Conservation (phyloP, 2,113 vertebrate species). For the Heterochromis multidens region DNA sequence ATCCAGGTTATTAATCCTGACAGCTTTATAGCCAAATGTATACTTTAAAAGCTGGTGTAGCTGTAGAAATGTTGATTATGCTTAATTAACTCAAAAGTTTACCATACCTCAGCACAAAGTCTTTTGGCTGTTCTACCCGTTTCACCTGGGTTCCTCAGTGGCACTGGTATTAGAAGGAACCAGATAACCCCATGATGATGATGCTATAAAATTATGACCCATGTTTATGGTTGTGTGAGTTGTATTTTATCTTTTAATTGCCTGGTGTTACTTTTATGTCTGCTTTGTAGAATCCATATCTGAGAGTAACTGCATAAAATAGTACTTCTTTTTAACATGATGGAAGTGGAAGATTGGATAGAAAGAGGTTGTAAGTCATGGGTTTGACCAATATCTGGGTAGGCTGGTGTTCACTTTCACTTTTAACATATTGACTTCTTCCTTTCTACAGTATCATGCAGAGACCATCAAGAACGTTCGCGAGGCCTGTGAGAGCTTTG, state of each 20-base stretch:
- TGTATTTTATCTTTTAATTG: neutral
- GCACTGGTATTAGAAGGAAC: neutral
- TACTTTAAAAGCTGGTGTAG: no score
- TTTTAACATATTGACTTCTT: neutral
- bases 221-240: slow-evolving; percentile 19
- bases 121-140: neutral
- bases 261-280: neutral
- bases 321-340: neutral
- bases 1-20: neutral
- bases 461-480: slow-evolving; percentile 94
- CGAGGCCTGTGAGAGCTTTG: slow-evolving; percentile 90
- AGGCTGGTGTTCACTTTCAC: no score
- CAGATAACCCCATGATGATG: neutral
- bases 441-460: slow-evolving; percentile 82
- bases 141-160: neutral
- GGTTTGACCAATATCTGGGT: neutral
- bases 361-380: neutral
- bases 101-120: neutral
- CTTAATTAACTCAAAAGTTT: neutral
- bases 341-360: neutral
- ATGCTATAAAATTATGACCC: neutral
- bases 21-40: neutral
- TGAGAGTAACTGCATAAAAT: neutral
- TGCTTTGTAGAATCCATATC: neutral
- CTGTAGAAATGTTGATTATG: no score